Base-by-base conservation (phyloP, 2,888 invertebrate species). In the Antheraea yamamai region DNA sequence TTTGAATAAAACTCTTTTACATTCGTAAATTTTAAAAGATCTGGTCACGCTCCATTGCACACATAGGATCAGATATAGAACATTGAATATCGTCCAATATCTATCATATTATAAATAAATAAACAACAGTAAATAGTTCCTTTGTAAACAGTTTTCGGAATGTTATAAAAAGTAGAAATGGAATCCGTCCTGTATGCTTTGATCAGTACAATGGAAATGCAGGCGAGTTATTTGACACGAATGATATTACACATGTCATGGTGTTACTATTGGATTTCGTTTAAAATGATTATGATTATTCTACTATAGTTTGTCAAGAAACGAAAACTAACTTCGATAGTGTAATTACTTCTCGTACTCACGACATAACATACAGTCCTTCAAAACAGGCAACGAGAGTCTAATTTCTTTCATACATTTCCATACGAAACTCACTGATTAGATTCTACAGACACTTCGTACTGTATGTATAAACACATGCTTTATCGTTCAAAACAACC, bases 161-260 rank as follows among this genome's bases (percentile, higher is more conserved):
- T 79, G 78, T 77, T 80, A 79, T 80, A 80, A 82, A 81, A 30
- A 10, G 35, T 82, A 79, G 79, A 82, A 79, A 79, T 74, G 79
- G 78, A 82, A 82, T 79, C 75, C 79, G 79, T 81, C 80, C 80
- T 73, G 73, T 68, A 73, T 74, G 79, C 79, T 84, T 83, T 81
- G 84, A 84, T 84, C 83, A 83, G 80, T 73, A 78, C 78, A 79
- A 71, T 80, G 83, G 85, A 85, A 84, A 85, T 85, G 76, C 78
- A 81, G 79, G 80, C 76, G 77, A 78, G 79, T 81, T 80, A 81
- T 78, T 80, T 77, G 77, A 78, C 75, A 73, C 78, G 79, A 81
- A 77, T 81, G 81, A 81, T 82, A 81, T 79, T 66, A 79, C 78
- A 78, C 81, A 26, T 26, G 10, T 4, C 61, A 64, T 26, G n/a